Conservation (phyloP, 1,140 invertebrate species). For the Phenacoccus solenopsis region DNA sequence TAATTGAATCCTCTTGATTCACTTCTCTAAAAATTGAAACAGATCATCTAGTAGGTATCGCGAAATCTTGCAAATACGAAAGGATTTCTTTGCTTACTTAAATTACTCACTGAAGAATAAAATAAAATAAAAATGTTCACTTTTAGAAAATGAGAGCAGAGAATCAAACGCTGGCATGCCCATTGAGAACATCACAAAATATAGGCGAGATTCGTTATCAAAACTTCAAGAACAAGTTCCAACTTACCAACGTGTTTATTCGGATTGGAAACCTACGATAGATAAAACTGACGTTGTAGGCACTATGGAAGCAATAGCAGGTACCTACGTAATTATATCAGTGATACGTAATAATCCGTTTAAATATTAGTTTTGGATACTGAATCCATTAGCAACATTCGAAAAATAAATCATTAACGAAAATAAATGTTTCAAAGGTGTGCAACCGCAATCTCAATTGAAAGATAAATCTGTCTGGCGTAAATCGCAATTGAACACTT, state of each 20-base stretch:
- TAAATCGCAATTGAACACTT: slow-evolving; percentile 54
- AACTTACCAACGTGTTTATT: slow-evolving; percentile 48
- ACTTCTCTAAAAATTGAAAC: too few relatives aligned
- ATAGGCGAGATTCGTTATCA: background rate
- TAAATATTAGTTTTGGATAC: too few relatives aligned
- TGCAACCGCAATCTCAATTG: slow-evolving; percentile 46
- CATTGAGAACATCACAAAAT: background rate
- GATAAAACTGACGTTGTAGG: slow-evolving; percentile 70
- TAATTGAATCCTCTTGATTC: too few relatives aligned
- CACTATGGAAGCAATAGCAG: slow-evolving; percentile 75
- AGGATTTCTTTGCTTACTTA: too few relatives aligned
- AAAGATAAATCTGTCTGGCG: slow-evolving; percentile 66
- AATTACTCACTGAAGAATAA: too few relatives aligned
- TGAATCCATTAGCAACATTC: too few relatives aligned
- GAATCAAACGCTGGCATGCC: background rate
- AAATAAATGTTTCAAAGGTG: slow-evolving; percentile 44
- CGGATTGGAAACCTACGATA: slow-evolving; percentile 65
- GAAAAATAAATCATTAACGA: too few relatives aligned
- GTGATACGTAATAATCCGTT: too few relatives aligned
- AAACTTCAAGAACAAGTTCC: slow-evolving; percentile 10
- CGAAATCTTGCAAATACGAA: too few relatives aligned
- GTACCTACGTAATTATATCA: slow-evolving; percentile 37
- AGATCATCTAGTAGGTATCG: too few relatives aligned
- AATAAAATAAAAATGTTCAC: too few relatives aligned
- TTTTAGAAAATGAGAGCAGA: background rate